A percentile compares a stretch with the other conserved stretches of the same genome.
phyloP scores from a whole-genome alignment of 2,888 invertebrate species.

The Drosophila koepferae region DNA sequence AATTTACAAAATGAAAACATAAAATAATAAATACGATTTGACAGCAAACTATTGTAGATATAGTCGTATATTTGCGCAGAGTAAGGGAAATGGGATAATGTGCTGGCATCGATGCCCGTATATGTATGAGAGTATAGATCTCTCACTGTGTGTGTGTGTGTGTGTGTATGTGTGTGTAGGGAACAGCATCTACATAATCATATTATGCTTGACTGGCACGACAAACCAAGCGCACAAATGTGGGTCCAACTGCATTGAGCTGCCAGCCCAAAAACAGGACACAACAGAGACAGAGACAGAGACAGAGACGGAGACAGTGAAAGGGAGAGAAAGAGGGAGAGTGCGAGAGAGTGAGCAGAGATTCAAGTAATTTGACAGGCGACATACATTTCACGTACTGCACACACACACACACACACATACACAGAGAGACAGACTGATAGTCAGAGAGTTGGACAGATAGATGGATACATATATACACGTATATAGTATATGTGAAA shows the following conservation, averaged over 20 bases:
- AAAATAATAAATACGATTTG: slow-evolving; percentile 83
- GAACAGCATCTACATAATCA: slow-evolving; percentile 75
- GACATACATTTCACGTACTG: slow-evolving; percentile 76
- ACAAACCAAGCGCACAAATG: slow-evolving; percentile 78
- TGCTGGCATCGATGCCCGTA: slow-evolving; percentile 28
- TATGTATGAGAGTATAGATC: slow-evolving; percentile 1
- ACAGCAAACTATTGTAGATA: slow-evolving; percentile 69
- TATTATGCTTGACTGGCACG: slow-evolving; percentile 80
- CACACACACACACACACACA: slow-evolving; percentile 31
- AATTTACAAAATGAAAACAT: slow-evolving; percentile 83
- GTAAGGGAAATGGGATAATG: slow-evolving; percentile 35
- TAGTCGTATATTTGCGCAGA: slow-evolving; percentile 37
- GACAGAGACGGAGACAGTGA: slow-evolving; percentile 28
- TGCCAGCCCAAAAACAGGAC: slow-evolving; percentile 28
- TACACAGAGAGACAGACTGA: slow-evolving; percentile 20
- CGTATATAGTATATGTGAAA: neutral
- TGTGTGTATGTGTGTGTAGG: slow-evolving; percentile 33
- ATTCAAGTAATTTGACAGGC: slow-evolving; percentile 81
- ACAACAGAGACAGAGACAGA: slow-evolving; percentile 24
- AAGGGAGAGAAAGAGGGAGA: neutral
- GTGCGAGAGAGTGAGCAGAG: slow-evolving; percentile 44
- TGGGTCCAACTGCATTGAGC: slow-evolving; percentile 76
- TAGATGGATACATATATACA: slow-evolving; percentile 3
- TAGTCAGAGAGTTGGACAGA: slow-evolving; percentile 28
- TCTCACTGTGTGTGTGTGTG: slow-evolving; percentile 7